Conservation (phyloP, 2,113 vertebrate genomes). For the Eulemur macaco region DNA sequence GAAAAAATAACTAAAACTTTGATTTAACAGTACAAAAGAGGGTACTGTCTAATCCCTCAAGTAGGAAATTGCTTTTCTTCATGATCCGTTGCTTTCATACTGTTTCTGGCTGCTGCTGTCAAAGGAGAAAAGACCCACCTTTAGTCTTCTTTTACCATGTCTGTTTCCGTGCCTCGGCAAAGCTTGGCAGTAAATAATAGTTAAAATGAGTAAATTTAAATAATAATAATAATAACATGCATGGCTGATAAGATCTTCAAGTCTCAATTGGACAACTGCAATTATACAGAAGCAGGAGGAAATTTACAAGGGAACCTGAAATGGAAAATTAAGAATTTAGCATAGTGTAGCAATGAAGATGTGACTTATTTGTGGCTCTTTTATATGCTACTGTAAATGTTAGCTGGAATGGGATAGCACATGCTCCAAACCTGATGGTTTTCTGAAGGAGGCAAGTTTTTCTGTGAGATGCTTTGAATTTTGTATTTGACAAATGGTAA, state of each 20-base stretch:
- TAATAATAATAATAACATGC: conserved; percentile 37
- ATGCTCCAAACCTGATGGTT: conserved; percentile 47
- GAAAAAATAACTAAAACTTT: conserved; percentile 80
- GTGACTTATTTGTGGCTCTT: conserved; percentile 25
- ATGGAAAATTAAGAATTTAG: conserved; percentile 75
- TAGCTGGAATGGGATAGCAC: conserved; percentile 26
- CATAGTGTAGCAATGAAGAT: conserved; percentile 25
- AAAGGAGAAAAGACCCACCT: conserved; percentile 75
- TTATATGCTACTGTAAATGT: neutral
- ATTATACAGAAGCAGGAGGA: conserved; percentile 56
- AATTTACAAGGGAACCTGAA: conserved; percentile 68
- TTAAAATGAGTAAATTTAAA: conserved; percentile 74
- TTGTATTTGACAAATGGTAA: conserved; percentile 43
- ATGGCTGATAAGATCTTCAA: conserved; percentile 67
- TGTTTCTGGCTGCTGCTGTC: conserved; percentile 78
- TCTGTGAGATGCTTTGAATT: neutral
- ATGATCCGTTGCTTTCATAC: conserved; percentile 85
- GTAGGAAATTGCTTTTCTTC: conserved; percentile 88
- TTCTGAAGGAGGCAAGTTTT: conserved; percentile 43
- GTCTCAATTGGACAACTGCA: conserved; percentile 61
- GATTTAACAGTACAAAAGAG: conserved; percentile 85
- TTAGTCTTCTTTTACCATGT: conserved; percentile 63
- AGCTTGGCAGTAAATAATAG: conserved; percentile 73
- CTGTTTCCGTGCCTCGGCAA: conserved; percentile 47
- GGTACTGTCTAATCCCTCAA: conserved; percentile 85